Evolutionary conservation across 2,113 vertebrate genomes (phyloP).

Genomic region (Peromyscus polionotus): DNA sequence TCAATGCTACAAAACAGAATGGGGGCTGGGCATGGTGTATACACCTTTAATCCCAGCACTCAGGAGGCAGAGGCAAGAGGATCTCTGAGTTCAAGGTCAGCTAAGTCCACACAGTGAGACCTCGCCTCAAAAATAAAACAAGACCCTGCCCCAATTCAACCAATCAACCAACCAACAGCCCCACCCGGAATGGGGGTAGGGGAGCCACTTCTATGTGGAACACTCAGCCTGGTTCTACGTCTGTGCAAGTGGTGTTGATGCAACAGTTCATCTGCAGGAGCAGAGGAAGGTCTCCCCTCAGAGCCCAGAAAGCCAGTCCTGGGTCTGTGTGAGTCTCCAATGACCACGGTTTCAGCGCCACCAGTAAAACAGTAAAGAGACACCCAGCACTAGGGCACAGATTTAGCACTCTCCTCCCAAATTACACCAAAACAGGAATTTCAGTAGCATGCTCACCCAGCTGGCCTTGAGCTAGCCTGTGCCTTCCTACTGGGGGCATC

Average conservation of each 20-base stretch:
- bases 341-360: fast-evolving
- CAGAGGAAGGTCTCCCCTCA: fast-evolving
- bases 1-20: fast-evolving
- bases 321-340: fast-evolving
- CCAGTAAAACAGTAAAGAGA: background rate
- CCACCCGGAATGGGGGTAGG: background rate
- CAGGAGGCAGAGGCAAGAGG: background rate
- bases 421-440: too few species aligned
- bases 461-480: fast-evolving
- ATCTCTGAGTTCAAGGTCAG: background rate
- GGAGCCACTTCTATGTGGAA: fast-evolving
- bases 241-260: fast-evolving
- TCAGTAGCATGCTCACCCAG: fast-evolving
- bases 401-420: background rate
- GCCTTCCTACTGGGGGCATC: background rate
- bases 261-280: fast-evolving
- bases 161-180: background rate
- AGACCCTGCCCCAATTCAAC: background rate
- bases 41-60: background rate
- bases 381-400: fast-evolving
- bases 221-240: fast-evolving
- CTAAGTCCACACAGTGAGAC: background rate
- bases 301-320: background rate
- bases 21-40: background rate
- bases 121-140: background rate